Evolutionary conservation across 2,113 vertebrate species (phyloP).

Genomic region (Chamaea fasciata): DNA sequence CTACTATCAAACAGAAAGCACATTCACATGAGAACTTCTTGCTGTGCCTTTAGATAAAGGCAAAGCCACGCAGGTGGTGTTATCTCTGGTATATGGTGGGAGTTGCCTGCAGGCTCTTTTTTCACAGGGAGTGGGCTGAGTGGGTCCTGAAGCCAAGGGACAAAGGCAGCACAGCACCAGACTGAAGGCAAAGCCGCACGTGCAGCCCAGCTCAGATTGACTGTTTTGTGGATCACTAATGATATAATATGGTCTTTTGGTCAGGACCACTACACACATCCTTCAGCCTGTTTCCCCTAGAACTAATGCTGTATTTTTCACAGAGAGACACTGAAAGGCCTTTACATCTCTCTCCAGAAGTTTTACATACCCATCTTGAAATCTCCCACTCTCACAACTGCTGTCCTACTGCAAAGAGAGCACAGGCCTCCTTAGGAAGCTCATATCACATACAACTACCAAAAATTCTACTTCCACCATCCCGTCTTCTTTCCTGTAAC

Average conservation of each 20-base stretch:
- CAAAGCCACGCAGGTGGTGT: accelerated
- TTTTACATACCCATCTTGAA: background rate
- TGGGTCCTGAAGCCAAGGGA: background rate
- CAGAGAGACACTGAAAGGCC: background rate
- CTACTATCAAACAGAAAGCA: background rate
- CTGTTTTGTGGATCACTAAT: background rate
- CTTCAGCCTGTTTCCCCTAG: background rate
- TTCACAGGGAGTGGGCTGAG: background rate
- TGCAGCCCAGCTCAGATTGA: background rate
- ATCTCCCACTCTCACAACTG: background rate
- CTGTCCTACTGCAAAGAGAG: background rate
- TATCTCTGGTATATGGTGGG: accelerated
- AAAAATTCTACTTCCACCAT: background rate
- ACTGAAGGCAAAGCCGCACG: background rate
- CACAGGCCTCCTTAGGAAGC: background rate
- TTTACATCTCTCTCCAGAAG: background rate
- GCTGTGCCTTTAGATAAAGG: background rate
- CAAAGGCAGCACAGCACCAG: background rate
- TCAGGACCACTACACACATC: background rate
- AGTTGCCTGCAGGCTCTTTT: background rate
- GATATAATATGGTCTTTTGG: background rate
- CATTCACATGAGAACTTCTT: background rate
- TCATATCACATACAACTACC: background rate
- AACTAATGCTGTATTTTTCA: background rate
- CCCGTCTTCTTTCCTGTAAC: background rate